Conservation (phyloP, 2,113 vertebrate species). For the Heptranchias perlo region DNA sequence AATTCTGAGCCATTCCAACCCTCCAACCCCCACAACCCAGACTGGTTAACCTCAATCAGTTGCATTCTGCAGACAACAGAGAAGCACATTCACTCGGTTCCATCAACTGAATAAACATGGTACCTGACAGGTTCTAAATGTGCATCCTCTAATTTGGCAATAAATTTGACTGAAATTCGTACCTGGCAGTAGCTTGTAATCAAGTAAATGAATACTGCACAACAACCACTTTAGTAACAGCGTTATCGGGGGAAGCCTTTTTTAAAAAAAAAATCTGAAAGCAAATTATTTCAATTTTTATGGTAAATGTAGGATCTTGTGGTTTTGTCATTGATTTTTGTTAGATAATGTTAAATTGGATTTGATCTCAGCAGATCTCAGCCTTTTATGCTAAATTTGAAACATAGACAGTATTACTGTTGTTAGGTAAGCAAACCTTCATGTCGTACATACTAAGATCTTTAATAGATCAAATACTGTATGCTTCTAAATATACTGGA, state of each 20-base stretch:
- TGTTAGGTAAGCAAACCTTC: not conserved
- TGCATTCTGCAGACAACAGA: not conserved
- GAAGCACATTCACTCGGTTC: not conserved
- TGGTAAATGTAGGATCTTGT: not conserved
- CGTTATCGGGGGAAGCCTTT: not conserved
- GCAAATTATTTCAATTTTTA: not conserved
- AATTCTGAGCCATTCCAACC: not conserved
- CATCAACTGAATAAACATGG: not conserved
- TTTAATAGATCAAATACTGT: not conserved
- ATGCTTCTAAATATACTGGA: not conserved
- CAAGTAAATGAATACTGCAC: not conserved
- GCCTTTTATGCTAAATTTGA: too few species aligned
- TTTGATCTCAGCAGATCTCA: too few species aligned
- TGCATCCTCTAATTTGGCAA: not conserved
- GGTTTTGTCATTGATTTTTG: not conserved
- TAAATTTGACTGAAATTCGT: not conserved
- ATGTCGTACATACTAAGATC: not conserved
- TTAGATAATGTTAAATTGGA: too few species aligned
- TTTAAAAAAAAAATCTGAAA: not conserved
- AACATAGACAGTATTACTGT: too few species aligned
- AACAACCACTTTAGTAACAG: not conserved
- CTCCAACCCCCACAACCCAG: too few species aligned
- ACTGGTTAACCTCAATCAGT: not conserved
- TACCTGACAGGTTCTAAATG: not conserved
- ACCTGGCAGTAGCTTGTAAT: not conserved